phyloP scores from a whole-genome alignment of 2,113 vertebrate genomes.

The Macrotus californicus region DNA sequence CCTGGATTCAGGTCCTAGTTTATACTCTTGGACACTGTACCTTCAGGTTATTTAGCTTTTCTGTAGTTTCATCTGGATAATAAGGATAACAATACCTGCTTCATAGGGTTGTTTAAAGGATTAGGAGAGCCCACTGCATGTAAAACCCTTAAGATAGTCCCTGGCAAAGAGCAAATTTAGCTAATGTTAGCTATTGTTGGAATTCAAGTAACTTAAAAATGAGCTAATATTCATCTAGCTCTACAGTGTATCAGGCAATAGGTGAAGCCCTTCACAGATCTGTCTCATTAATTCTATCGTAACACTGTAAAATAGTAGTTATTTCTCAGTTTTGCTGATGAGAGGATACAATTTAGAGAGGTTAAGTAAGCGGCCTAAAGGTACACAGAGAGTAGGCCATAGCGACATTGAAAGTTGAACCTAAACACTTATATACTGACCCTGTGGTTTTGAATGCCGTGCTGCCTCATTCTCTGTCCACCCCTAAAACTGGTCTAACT shows the following conservation, averaged over 20 bases:
- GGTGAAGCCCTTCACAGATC: background rate
- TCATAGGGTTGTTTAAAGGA: background rate
- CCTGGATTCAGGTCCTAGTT: background rate
- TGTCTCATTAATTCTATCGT: conserved; percentile 15
- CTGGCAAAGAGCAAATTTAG: background rate
- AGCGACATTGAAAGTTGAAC: background rate
- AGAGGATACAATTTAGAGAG: background rate
- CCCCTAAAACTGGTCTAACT: background rate
- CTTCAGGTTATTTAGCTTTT: background rate
- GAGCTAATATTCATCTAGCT: conserved; percentile 16
- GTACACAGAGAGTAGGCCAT: background rate
- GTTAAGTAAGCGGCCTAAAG: background rate
- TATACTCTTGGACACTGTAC: background rate
- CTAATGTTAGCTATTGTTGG: background rate
- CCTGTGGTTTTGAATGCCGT: background rate
- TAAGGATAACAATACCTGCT: background rate
- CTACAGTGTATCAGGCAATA: background rate
- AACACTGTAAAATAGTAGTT: conserved; percentile 11
- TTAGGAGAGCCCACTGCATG: background rate
- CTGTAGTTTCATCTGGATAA: conserved; percentile 17
- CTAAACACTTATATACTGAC: background rate
- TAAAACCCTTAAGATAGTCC: background rate
- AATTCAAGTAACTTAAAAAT: background rate
- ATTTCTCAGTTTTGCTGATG: background rate
- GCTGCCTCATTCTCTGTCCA: background rate